These are phyloP conservation scores for Leptopilina drosophilae DNA, from an alignment of 2,888 invertebrate species.

Conservation along the genomic window DNA sequence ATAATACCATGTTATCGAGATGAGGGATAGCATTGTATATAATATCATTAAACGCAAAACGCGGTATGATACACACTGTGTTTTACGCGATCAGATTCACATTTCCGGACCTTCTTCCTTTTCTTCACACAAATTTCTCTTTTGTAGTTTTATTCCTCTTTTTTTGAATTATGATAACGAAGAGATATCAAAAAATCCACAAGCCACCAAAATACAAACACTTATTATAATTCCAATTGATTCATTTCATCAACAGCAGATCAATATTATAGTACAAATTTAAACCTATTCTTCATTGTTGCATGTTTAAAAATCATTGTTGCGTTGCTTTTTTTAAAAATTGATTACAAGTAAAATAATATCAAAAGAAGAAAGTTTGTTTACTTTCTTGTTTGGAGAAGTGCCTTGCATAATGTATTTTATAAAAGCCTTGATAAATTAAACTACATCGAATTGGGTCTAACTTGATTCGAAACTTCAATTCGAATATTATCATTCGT, in stretches of 20 bases:
- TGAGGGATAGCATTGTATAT: conserved; percentile 67
- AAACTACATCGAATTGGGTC: conserved; percentile 14
- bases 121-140: neutral
- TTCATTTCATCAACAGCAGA: too few relatives aligned
- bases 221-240: too few relatives aligned
- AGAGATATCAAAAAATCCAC: too few relatives aligned
- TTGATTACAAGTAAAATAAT: too few relatives aligned
- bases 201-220: too few relatives aligned
- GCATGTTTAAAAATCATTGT: too few relatives aligned
- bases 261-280: too few relatives aligned
- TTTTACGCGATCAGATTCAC: conserved; percentile 33
- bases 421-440: neutral
- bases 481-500: conserved; percentile 33
- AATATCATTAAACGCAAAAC: conserved; percentile 63
- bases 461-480: conserved; percentile 26
- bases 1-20: conserved; percentile 63
- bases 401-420: neutral
- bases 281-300: too few relatives aligned
- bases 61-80: conserved; percentile 44
- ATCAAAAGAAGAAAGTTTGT: neutral
- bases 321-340: too few relatives aligned
- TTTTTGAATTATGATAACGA: too few relatives aligned
- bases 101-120: conserved; percentile 58
- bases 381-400: neutral
- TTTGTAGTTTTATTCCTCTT: too few relatives aligned